Evolutionary conservation across 2,113 vertebrate genomes (phyloP).

Genomic region (Fukomys damarensis): DNA sequence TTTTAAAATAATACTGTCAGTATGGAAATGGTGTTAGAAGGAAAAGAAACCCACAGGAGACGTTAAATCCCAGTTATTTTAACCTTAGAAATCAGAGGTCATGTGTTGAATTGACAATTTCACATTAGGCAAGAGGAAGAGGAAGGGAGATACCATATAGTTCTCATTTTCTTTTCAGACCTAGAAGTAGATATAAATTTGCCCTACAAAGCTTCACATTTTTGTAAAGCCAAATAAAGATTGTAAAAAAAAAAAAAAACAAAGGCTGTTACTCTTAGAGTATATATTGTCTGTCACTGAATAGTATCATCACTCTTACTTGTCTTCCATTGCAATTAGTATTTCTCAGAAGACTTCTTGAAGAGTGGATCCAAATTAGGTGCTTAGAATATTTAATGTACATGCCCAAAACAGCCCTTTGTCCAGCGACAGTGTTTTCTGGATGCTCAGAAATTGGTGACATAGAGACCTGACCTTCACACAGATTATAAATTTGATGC

Average conservation of each 20-base stretch:
- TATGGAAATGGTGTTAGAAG: not conserved
- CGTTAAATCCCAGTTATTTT: not conserved
- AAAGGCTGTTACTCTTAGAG: not conserved
- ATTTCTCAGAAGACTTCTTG: not conserved
- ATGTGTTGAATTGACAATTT: not conserved
- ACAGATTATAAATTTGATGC: not conserved
- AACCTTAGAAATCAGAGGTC: not conserved
- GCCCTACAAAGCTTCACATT: not conserved
- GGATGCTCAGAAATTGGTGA: not conserved
- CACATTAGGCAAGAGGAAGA: not conserved
- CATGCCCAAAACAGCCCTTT: not conserved
- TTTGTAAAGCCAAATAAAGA: not conserved
- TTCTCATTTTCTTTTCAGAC: not conserved
- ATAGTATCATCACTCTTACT: not conserved
- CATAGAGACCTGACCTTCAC: not conserved
- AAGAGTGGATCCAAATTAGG: not conserved
- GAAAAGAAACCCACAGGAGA: not conserved
- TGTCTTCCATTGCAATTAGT: not conserved
- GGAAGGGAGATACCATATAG: not conserved
- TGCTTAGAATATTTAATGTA: not conserved
- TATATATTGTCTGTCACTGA: not conserved
- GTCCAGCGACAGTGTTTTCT: not conserved
- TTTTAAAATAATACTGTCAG: not conserved
- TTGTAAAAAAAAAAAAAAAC: not conserved
- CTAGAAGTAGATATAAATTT: not conserved